These are phyloP conservation scores for Zophobas atratus DNA, from an alignment of 1,140 invertebrate species.

Conservation along the genomic window DNA sequence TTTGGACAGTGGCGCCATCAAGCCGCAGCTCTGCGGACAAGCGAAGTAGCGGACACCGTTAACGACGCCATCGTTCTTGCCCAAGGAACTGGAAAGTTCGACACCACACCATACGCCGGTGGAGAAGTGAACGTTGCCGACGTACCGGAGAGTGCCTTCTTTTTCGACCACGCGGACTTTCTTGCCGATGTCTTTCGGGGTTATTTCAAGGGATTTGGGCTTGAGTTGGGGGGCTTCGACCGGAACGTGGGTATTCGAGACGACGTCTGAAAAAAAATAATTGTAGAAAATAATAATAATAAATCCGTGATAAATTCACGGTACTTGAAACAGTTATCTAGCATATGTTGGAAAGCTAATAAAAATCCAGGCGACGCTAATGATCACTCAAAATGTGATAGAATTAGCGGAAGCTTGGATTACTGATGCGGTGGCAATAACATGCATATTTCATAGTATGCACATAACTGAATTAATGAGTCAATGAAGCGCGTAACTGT, in stretches of 20 bases:
- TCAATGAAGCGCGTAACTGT: no score
- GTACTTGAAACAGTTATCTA: no score
- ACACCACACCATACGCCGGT: constrained; percentile 77
- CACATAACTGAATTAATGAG: no score
- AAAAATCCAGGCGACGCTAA: no score
- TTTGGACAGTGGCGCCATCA: constrained; percentile 71
- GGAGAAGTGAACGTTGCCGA: constrained; percentile 73
- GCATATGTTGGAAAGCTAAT: no score
- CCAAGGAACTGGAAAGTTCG: constrained; percentile 73
- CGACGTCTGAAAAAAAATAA: constrained; percentile 51
- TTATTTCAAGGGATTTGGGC: constrained; percentile 53
- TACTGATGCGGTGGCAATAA: no score
- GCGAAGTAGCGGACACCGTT: constrained; percentile 73
- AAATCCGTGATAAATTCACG: no score
- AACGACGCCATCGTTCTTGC: constrained; percentile 77
- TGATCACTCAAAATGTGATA: no score
- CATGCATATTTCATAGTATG: no score
- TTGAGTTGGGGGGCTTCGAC: constrained; percentile 57
- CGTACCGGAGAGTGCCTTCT: constrained; percentile 72
- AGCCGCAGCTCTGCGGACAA: constrained; percentile 69
- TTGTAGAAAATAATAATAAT: no score
- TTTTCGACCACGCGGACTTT: constrained; percentile 70
- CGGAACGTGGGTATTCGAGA: constrained; percentile 62
- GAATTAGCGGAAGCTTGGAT: no score
- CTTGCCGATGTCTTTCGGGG: constrained; percentile 68